Conservation (phyloP, 2,113 vertebrate species). For the cattle (Bos taurus) region DNA sequence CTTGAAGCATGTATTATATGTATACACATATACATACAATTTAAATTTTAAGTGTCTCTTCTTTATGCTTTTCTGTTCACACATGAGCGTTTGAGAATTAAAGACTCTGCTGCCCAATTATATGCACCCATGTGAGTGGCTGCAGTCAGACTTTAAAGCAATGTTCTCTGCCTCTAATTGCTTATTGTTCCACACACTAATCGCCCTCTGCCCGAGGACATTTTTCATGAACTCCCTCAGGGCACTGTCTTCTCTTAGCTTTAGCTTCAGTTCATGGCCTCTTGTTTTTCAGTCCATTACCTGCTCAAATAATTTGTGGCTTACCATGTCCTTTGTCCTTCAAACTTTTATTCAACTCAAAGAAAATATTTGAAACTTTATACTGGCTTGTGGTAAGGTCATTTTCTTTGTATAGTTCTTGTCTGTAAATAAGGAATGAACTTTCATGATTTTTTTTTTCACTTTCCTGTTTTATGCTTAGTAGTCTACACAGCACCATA, state of each 20-base stretch:
- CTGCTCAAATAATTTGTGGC: slow-evolving; percentile 41
- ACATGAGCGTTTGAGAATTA: background rate
- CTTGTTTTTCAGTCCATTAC: slow-evolving; percentile 65
- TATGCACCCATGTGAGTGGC: background rate
- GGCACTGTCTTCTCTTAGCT: slow-evolving; percentile 56
- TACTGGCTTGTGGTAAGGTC: background rate
- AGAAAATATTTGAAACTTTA: background rate
- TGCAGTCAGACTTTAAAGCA: slow-evolving; percentile 20
- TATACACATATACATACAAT: background rate
- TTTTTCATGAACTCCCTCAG: slow-evolving; percentile 59
- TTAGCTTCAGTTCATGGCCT: slow-evolving; percentile 50
- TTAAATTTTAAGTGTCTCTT: background rate
- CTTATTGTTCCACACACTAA: slow-evolving; percentile 48
- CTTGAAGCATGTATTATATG: background rate
- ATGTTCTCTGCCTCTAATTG: slow-evolving; percentile 28
- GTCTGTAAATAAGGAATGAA: background rate
- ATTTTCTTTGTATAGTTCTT: background rate
- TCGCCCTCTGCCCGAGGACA: slow-evolving; percentile 49
- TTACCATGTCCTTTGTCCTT: slow-evolving; percentile 56
- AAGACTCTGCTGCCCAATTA: background rate
- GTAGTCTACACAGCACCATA: background rate
- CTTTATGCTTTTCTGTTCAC: slow-evolving; percentile 8
- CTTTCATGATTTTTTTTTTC: background rate
- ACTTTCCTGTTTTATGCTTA: background rate
- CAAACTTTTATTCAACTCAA: slow-evolving; percentile 24